Conservation (phyloP, 2,888 invertebrate genomes). For the Sinhomidia bicolor region DNA sequence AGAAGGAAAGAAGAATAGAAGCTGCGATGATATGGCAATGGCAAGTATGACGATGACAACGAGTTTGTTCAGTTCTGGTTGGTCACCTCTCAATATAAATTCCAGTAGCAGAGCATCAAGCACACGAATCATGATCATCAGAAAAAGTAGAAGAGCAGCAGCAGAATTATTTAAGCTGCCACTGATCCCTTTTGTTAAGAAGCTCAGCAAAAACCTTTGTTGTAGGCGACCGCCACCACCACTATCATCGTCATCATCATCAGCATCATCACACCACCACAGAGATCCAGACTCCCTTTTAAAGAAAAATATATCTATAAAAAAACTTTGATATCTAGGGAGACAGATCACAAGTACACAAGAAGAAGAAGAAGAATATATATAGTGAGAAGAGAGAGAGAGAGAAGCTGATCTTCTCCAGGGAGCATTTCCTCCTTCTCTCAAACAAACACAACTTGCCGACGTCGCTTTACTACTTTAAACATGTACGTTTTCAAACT, state of each 20-base stretch:
- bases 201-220: slow-evolving; percentile 59
- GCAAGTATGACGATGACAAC: slow-evolving; percentile 50
- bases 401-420: slow-evolving; percentile 63
- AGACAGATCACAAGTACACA: slow-evolving; percentile 12
- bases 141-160: slow-evolving; percentile 44
- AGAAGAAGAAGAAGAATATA: background rate
- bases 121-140: slow-evolving; percentile 42
- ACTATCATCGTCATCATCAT: no score
- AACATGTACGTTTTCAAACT: slow-evolving; percentile 60
- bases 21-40: background rate
- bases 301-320: background rate
- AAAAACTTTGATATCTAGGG: background rate
- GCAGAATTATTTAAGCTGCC: slow-evolving; percentile 64
- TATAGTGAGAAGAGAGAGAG: slow-evolving; percentile 30
- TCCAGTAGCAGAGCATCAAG: slow-evolving; percentile 75
- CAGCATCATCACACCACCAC: slow-evolving; percentile 16
- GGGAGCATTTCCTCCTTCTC: slow-evolving; percentile 56
- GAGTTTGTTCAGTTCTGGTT: slow-evolving; percentile 77
- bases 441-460: slow-evolving; percentile 25
- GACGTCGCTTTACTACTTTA: slow-evolving; percentile 62
- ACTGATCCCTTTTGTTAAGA: slow-evolving; percentile 72
- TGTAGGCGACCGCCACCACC: slow-evolving; percentile 16
- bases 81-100: slow-evolving; percentile 80
- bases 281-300: background rate
- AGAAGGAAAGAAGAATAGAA: slow-evolving; percentile 32